These are phyloP conservation scores for Eumaeus atala DNA, from an alignment of 1,140 invertebrate genomes.

Conservation along the genomic window DNA sequence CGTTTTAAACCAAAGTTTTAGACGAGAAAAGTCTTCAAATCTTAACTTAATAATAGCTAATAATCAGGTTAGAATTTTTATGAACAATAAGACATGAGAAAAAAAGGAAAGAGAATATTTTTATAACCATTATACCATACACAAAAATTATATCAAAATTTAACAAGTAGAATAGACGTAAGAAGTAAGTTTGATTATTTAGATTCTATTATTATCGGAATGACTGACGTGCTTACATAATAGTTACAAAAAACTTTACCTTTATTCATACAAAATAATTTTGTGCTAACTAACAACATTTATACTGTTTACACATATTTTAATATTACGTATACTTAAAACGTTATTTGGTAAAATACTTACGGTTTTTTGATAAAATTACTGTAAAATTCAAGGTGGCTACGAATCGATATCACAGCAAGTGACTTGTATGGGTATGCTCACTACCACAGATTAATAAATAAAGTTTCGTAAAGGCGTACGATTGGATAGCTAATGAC, in stretches of 20 bases:
- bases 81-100: background rate
- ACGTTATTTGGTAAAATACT: background rate
- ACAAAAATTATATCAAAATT: background rate
- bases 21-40: too few relatives aligned
- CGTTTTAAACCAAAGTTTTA: too few relatives aligned
- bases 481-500: background rate
- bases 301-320: too few relatives aligned
- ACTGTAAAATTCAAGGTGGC: background rate
- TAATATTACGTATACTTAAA: background rate
- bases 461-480: too few relatives aligned
- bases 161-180: background rate
- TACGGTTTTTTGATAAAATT: constrained; percentile 1
- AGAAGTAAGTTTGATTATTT: too few relatives aligned
- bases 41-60: too few relatives aligned
- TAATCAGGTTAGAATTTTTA: background rate
- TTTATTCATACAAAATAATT: background rate
- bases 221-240: constrained; percentile 49
- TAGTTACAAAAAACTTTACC: constrained; percentile 13
- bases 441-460: constrained; percentile 1
- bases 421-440: background rate
- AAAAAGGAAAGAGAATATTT: too few relatives aligned
- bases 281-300: too few relatives aligned
- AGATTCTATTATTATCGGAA: too few relatives aligned
- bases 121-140: too few relatives aligned
- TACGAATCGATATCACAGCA: constrained; percentile 1